Evolutionary conservation across 1,140 invertebrate species (phyloP).

Genomic region (Lethrus apterus): DNA sequence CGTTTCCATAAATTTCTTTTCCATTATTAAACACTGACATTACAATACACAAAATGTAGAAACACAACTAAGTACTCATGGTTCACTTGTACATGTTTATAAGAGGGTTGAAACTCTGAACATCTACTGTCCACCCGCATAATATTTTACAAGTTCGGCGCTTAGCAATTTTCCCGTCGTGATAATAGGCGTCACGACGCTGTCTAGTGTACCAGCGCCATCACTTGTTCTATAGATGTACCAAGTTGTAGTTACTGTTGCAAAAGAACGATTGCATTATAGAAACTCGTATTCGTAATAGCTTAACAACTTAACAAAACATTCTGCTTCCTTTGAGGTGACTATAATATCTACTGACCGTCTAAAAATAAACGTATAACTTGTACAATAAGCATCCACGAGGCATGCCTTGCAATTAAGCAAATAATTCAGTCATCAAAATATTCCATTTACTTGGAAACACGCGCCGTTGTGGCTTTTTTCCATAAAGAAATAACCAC

Average conservation of each 20-base stretch:
- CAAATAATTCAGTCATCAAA: no score
- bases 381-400: no score
- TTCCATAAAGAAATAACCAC: not conserved
- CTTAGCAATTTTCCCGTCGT: not conserved
- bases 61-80: not conserved
- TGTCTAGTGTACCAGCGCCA: no score
- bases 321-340: no score
- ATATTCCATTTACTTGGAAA: no score
- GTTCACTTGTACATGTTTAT: not conserved
- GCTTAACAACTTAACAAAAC: not conserved
- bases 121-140: slow-evolving; percentile 7
- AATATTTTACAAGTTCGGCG: slow-evolving; percentile 2
- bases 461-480: slow-evolving; percentile 4
- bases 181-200: not conserved
- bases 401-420: no score
- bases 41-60: not conserved
- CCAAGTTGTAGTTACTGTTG: not conserved
- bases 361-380: no score
- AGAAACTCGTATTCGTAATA: not conserved
- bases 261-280: not conserved
- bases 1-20: slow-evolving; percentile 7
- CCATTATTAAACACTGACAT: slow-evolving; percentile 13
- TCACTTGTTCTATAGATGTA: not conserved
- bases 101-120: not conserved
- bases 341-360: no score